Conservation (phyloP, 2,888 invertebrate species). For the Apotomis capreana region DNA sequence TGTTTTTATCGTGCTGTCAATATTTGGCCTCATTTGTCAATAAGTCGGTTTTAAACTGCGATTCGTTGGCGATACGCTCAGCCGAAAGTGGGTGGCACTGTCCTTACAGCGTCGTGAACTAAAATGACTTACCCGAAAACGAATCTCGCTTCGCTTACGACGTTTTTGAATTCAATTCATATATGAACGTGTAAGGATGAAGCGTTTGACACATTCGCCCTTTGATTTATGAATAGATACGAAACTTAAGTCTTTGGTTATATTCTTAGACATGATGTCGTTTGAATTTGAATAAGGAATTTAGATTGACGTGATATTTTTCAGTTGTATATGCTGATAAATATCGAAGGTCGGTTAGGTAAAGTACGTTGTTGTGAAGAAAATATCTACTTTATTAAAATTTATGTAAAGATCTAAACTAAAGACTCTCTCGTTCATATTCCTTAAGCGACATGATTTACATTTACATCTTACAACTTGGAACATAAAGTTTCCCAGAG, state of each 20-base stretch:
- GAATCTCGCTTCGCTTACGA: background rate
- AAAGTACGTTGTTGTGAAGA: background rate
- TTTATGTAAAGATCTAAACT: no score
- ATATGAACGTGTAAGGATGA: constrained; percentile 20
- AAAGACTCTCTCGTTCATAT: no score
- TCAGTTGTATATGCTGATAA: constrained; percentile 17
- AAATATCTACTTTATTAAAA: no score
- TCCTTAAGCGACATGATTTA: no score
- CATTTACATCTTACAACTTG: no score
- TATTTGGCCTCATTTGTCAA: constrained; percentile 79
- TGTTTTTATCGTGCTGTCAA: constrained; percentile 79
- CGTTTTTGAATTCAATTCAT: background rate
- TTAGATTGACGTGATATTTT: constrained; percentile 32
- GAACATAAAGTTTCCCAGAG: no score
- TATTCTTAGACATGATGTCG: constrained; percentile 38
- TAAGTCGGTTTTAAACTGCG: constrained; percentile 67
- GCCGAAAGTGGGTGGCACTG: constrained; percentile 68
- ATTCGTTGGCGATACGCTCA: constrained; percentile 59
- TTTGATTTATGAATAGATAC: constrained; percentile 41
- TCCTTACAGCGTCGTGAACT: background rate
- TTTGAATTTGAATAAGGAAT: constrained; percentile 40
- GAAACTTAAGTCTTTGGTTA: constrained; percentile 33
- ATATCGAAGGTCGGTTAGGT: constrained; percentile 12
- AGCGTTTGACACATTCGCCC: constrained; percentile 41
- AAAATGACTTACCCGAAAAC: background rate